A percentile compares a stretch with the other conserved stretches of the same genome.
These are phyloP conservation scores for Peromyscus maniculatus DNA, from an alignment of 2,113 vertebrate genomes.

Conservation along the genomic window DNA sequence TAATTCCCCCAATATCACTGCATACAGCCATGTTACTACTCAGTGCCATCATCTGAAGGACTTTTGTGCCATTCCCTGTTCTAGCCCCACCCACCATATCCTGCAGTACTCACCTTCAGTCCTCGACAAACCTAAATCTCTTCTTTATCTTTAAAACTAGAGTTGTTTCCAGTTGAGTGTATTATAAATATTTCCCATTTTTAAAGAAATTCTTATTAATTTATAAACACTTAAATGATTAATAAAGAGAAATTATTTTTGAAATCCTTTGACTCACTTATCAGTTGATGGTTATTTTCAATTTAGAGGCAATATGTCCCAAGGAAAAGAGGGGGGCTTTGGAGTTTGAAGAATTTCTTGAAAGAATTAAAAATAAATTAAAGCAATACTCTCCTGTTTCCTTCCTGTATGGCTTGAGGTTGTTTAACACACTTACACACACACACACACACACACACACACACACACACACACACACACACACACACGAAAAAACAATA, in stretches of 20 bases:
- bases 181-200: conserved; percentile 24
- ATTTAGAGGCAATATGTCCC: background rate
- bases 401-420: conserved; percentile 43
- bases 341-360: conserved; percentile 10
- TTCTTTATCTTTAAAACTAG: conserved; percentile 30
- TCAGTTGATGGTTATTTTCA: conserved; percentile 43
- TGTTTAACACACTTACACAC: background rate
- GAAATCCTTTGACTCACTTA: background rate
- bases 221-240: conserved; percentile 10
- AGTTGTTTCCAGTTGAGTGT: background rate
- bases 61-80: background rate
- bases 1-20: background rate
- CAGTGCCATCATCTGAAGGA: background rate
- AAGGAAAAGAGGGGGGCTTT: conserved; percentile 8
- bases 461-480: background rate
- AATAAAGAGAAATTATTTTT: conserved; percentile 37
- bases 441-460: background rate
- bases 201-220: conserved; percentile 35
- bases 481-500: conserved; percentile 5
- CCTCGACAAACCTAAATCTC: background rate
- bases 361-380: background rate
- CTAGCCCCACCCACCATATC: background rate
- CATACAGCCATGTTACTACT: background rate
- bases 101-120: background rate
- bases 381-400: conserved; percentile 24